phyloP scores from a whole-genome alignment of 2,888 invertebrate species.

The Catocala fraxini region DNA sequence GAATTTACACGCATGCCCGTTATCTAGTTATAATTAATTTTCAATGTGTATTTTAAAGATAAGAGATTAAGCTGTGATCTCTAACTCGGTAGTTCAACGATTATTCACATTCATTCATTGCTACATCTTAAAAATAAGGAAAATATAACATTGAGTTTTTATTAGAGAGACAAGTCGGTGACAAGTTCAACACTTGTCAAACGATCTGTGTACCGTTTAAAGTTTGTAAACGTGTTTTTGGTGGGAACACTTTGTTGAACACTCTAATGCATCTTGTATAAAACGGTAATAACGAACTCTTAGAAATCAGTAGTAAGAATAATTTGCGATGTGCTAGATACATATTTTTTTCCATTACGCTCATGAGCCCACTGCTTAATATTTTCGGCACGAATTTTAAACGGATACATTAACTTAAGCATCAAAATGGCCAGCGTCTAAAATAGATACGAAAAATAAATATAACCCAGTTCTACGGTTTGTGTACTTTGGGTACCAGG shows the following conservation, averaged over 20 bases:
- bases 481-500: slow-evolving; percentile 19
- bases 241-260: neutral
- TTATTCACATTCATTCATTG: no score
- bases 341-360: neutral
- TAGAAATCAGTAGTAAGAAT: neutral
- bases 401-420: slow-evolving; percentile 38
- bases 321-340: neutral
- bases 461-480: slow-evolving; percentile 45
- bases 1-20: no score
- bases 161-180: no score
- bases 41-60: no score
- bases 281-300: neutral
- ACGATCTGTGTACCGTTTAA: no score
- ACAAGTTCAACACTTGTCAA: no score
- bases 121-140: neutral
- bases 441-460: slow-evolving; percentile 49
- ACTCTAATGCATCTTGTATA: neutral
- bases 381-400: slow-evolving; percentile 40
- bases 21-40: no score
- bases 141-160: neutral
- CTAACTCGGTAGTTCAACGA: no score
- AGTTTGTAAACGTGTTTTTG: no score
- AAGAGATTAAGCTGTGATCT: no score
- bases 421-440: slow-evolving; percentile 41
- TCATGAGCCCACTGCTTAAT: slow-evolving; percentile 17